A percentile compares a stretch with the other conserved stretches of the same genome.
phyloP scores from a whole-genome alignment of 1,140 invertebrate genomes.

The Pogonomyrmex barbatus region DNA sequence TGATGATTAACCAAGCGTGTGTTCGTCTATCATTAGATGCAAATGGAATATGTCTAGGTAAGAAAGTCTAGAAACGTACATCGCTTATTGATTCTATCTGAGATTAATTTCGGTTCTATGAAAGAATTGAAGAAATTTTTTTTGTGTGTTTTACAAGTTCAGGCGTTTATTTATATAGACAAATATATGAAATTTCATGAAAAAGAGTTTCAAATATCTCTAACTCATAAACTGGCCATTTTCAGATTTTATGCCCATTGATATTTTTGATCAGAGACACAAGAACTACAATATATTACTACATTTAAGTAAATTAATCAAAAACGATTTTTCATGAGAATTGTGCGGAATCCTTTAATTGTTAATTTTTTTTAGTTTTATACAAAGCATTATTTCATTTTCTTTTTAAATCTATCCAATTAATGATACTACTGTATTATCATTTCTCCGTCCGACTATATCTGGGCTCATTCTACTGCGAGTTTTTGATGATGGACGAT shows the following conservation, averaged over 20 bases:
- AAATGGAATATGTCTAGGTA: neutral
- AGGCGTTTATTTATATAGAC: too few relatives aligned
- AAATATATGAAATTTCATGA: too few relatives aligned
- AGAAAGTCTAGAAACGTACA: neutral
- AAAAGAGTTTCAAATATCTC: too few relatives aligned
- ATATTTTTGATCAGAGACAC: too few relatives aligned
- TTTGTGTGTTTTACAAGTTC: neutral
- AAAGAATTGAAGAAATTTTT: neutral
- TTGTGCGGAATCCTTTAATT: too few relatives aligned
- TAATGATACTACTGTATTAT: slow-evolving; percentile 7
- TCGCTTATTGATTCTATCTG: neutral
- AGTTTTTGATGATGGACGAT: neutral
- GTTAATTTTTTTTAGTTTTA: neutral
- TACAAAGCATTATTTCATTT: neutral
- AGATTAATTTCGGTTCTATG: neutral
- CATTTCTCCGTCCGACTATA: slow-evolving; percentile 10
- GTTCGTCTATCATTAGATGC: neutral
- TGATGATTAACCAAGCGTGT: neutral
- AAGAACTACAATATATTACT: too few relatives aligned
- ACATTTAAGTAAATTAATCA: too few relatives aligned
- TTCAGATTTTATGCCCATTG: too few relatives aligned
- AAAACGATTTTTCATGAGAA: too few relatives aligned
- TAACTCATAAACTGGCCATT: too few relatives aligned
- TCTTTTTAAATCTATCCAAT: neutral
- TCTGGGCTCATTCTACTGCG: neutral